Evolutionary conservation across 2,888 invertebrate genomes (phyloP).

Genomic region (Crematogaster levior): DNA sequence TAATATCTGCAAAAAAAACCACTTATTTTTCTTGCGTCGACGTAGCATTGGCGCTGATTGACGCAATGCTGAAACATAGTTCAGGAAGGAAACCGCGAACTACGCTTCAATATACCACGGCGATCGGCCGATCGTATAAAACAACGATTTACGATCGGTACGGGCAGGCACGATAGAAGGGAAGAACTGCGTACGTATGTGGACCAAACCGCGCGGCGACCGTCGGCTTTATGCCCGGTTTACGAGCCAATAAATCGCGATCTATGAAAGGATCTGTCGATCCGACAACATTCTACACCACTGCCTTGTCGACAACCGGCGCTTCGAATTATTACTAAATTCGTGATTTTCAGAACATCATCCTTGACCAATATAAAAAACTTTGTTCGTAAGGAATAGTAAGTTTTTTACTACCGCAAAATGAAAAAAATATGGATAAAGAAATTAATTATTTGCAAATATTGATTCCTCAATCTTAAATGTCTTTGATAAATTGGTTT

Average conservation of each 20-base stretch:
- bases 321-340: slow-evolving; percentile 39
- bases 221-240: slow-evolving; percentile 75
- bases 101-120: slow-evolving; percentile 59
- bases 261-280: slow-evolving; percentile 77
- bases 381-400: neutral
- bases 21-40: slow-evolving; percentile 5
- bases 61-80: slow-evolving; percentile 72
- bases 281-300: slow-evolving; percentile 59
- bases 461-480: neutral
- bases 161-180: slow-evolving; percentile 49
- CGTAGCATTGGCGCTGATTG: slow-evolving; percentile 59
- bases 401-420: neutral
- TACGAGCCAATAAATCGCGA: slow-evolving; percentile 82
- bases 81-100: slow-evolving; percentile 81
- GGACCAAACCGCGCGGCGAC: slow-evolving; percentile 78
- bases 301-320: slow-evolving; percentile 10
- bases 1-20: neutral
- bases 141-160: slow-evolving; percentile 78
- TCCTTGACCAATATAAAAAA: neutral
- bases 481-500: neutral
- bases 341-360: slow-evolving; percentile 17
- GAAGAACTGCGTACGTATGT: slow-evolving; percentile 77
- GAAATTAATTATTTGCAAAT: neutral
- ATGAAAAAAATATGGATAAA: neutral
- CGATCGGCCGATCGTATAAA: slow-evolving; percentile 74